Evolutionary conservation across 2,797 vertebrate species (phyloP), one percentile per base, ranked within the genome.

Genomic region (Bucorvus abyssinicus): DNA sequence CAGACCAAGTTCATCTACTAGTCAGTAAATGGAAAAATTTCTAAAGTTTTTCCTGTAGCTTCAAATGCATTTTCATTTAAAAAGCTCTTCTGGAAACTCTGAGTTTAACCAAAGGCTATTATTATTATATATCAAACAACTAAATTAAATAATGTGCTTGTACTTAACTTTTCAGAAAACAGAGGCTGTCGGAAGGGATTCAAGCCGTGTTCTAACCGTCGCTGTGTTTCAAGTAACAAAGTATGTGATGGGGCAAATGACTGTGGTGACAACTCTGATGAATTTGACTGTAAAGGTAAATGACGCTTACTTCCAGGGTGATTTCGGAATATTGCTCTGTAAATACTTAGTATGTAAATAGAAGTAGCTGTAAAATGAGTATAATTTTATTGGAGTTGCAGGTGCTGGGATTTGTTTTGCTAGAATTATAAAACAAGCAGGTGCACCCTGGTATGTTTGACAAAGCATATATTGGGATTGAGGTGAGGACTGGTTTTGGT

Each of bases 241-340:
- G 98, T 99, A 87, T 99, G 99, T 94, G 98, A 99, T 14, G 98
- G 98, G 10, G 96, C 96, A 84, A 98, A 99, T 14, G 98, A 99
- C 95, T 99, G 99, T 32, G 98, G 99, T 30, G 99, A 99, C 97
- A 98, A 98, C 90, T 99, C 99, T 8, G 99, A 99, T 95, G 99
- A 99, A 94, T 90, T 98, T 50, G 98, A 99, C 95, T 99, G 99
- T 90, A 99, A 99, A 98, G 98, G 99, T 99, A 98, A 98, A 96
- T 98, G 91, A 22, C 79, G 44, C 3, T 45, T 75, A 87, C 77
- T 93, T 91, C 40, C 89, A 30, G 29, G 73, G 74, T 67, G 77
- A 53, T 81, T 75, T 81, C 10, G 1, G 49, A 69, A 45, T 77
- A 56, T 83, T 85, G 12, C 29, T 92, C 32, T 68, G 17, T 60